A percentile compares a stretch with the other conserved stretches of the same genome.
phyloP scores from a whole-genome alignment of 37 sponge, comb jelly and placozoan genomes.

The Halisarca cf. caerulea region DNA sequence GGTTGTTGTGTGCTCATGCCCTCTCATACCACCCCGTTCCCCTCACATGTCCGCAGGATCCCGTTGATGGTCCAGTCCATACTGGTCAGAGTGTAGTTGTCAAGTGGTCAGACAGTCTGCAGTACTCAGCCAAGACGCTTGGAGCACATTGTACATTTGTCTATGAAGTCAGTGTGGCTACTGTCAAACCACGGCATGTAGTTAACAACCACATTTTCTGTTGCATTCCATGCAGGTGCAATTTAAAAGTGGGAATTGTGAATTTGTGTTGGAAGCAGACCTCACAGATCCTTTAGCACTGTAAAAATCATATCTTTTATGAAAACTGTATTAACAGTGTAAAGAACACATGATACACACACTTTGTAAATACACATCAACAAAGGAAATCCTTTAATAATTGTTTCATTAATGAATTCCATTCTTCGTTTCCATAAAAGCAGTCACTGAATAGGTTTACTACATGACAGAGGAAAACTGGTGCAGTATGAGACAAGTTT shows the following conservation, averaged over 20 bases:
- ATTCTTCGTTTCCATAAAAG: background rate
- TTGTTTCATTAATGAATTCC: background rate
- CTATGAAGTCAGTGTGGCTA: conserved; percentile 39
- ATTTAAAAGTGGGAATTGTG: no score
- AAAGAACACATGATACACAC: no score
- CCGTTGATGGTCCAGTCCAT: background rate
- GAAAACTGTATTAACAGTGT: no score
- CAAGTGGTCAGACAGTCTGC: conserved; percentile 70
- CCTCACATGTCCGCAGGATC: conserved; percentile 9
- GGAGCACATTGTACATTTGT: conserved; percentile 44
- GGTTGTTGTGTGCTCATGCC: background rate
- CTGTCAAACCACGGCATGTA: no score
- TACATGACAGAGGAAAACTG: background rate
- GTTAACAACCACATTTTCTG: no score
- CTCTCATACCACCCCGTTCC: no score
- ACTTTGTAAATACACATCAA: no score
- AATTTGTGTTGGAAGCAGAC: no score
- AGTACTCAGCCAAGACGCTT: conserved; percentile 67
- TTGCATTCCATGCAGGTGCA: no score
- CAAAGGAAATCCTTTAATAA: conserved; percentile 5
- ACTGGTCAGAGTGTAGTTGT: conserved; percentile 58
- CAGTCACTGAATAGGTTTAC: background rate
- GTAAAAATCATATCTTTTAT: no score
- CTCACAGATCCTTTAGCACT: no score
- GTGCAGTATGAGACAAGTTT: no score